Evolutionary conservation across 2,888 invertebrate species (phyloP).

Genomic region (Latrodectus elegans): DNA sequence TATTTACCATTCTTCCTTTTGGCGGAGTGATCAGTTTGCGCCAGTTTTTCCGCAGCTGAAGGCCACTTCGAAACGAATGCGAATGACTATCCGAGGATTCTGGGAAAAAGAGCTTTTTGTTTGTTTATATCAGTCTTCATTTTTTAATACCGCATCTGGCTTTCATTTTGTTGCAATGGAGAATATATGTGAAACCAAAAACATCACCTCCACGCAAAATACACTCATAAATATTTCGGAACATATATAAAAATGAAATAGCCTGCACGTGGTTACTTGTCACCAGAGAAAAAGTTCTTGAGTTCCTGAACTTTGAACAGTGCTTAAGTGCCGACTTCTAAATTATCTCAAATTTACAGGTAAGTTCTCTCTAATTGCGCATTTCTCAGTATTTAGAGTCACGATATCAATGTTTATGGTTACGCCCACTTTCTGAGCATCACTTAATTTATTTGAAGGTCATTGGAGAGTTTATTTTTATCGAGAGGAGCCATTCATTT

Average conservation of each 20-base stretch:
- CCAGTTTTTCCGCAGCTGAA: slow-evolving; percentile 35
- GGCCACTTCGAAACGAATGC: slow-evolving; percentile 33
- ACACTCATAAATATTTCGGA: too few species aligned
- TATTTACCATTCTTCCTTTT: slow-evolving; percentile 7
- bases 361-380: neutral
- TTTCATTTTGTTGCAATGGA: too few species aligned
- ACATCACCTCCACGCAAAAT: too few species aligned
- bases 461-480: slow-evolving; percentile 24
- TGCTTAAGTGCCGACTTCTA: neutral
- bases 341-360: neutral
- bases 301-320: neutral
- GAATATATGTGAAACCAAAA: too few species aligned
- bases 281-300: too few species aligned
- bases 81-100: slow-evolving; percentile 26
- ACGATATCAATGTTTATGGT: neutral
- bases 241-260: too few species aligned
- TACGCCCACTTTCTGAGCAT: slow-evolving; percentile 34
- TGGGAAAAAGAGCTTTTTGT: slow-evolving; percentile 33
- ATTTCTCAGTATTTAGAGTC: neutral
- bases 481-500: neutral
- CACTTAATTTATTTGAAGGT: slow-evolving; percentile 38
- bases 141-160: neutral
- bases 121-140: slow-evolving; percentile 16
- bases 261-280: too few species aligned
- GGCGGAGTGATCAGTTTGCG: slow-evolving; percentile 27